Evolutionary conservation across 2,888 invertebrate species (phyloP), one percentile per base, ranked within the genome.

Genomic region (Dicyrtoma fusca): DNA sequence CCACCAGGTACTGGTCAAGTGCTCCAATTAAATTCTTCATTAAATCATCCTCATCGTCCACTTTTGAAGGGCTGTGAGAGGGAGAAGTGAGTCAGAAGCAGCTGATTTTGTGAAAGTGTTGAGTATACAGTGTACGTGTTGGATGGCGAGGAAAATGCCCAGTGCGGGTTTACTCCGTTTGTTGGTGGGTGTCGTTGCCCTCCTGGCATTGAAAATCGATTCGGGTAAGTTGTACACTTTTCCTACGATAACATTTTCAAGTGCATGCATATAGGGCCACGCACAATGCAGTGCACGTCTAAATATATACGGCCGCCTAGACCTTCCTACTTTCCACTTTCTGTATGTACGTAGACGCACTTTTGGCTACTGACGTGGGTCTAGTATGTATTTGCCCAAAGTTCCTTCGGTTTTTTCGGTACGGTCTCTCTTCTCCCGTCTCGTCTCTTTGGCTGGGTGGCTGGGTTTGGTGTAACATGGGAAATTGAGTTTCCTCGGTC

Each of bases 191-290:
- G 77, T 77, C 77, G 77, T 77, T 79, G 77, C 77, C 77, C 79
- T 79, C 75, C 75, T 79, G 76, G 77, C 79, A 79, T 77, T 79
- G 77, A 79, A 76, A 72, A 77, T 79, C 76, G 77, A 79, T 79
- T 76, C 73, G 75, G 79, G 79, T 79, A 76, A 77, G 79, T 77
- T 64, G 17, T 64, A 49, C 34, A 26, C 53, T 44, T 44, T 14
- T 42, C 6, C n/a, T 61, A 13, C 44, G 8, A 63, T 63, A 63
- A 19, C 55, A 55, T 8, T 17, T 17, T 49, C 17, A 49, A 14
- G 49, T 17, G 14, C 49, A 49, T 6, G 49, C 25, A 57, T 26
- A 57, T 34, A 49, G 10, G n/a, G 13, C 17, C 42, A 66, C 66
- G 66, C 66, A 66, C 61, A 42, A 19, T 44, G 17, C 25, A 21